Evolutionary conservation across 2,113 vertebrate species (phyloP).

Genomic region (Pseudopipra pipra): DNA sequence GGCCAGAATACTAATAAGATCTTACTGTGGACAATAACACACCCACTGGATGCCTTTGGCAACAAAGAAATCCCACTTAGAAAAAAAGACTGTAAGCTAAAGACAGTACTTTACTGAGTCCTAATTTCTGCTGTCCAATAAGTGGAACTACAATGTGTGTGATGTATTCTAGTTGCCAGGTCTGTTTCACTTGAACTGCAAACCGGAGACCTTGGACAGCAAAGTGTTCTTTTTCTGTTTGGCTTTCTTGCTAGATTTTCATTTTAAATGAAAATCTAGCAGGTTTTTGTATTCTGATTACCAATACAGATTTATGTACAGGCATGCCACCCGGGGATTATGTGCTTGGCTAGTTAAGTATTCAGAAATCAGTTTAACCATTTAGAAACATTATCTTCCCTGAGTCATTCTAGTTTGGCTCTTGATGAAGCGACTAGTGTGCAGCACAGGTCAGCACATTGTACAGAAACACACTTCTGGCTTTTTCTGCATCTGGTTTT

Average conservation of each 20-base stretch:
- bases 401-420: neutral
- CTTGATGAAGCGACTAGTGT: neutral
- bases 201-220: neutral
- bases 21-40: neutral
- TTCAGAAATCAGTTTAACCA: neutral
- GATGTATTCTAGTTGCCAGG: neutral
- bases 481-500: neutral
- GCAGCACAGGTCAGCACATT: neutral
- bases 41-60: neutral
- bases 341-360: neutral
- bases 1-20: neutral
- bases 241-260: neutral
- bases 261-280: neutral
- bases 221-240: neutral
- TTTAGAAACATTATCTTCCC: neutral
- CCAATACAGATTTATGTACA: neutral
- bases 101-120: neutral
- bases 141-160: neutral
- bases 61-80: neutral
- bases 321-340: neutral
- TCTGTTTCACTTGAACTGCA: neutral
- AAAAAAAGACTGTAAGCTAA: neutral
- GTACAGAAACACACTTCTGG: accelerated
- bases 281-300: neutral
- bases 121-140: neutral